Base-by-base conservation (phyloP, 2,888 invertebrate species). In the Eulithis testata region DNA sequence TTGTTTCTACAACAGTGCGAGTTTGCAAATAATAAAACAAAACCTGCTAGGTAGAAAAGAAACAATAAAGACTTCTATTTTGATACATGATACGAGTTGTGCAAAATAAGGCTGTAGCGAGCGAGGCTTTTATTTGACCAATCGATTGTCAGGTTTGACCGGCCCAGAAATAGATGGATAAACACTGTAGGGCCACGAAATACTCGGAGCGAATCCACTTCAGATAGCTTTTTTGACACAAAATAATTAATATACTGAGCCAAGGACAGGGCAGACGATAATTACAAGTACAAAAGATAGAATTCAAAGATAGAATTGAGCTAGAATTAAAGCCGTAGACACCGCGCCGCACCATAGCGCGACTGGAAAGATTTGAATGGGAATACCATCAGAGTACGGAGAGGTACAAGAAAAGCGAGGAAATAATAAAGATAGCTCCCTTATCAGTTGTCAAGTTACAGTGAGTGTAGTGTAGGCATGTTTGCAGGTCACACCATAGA, bases 101-200 rank as follows among this genome's bases (percentile, higher is more conserved):
- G 56, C 62, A 51, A 63, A 70, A 66, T 61, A 63, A 68, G 53
- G 49, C 57, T 63, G 9, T 43, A 37, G 37, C 37, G 53, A 43
- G 27, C 44, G 55, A 57, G 64, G 60, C 64, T 63, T 40, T 65
- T 73, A 69, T 76, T 74, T 70, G 67, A 71, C 55, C 71, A 65
- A 75, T 73, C 68, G 70, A 67, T 71, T 55, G 62, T 61, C 63
- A 72, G 60, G 59, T 65, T 54, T 45, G 37, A 60, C 36, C 40
- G 43, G 53, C 63, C 55, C 56, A 66, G 61, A 68, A 70, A 70
- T 68, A 70, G 64, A 66, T 44, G 51, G 56, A 66, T 53, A 27
- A 67, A 45, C 58, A 61, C 31, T 11, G n/a, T 40, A 4, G 43
- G 59, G 11, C 40, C 45, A 59, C 47, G 37, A 53, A 65, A 60